Base-by-base conservation (phyloP, 2,797 vertebrate species). In the Sebastes hubbsi region DNA sequence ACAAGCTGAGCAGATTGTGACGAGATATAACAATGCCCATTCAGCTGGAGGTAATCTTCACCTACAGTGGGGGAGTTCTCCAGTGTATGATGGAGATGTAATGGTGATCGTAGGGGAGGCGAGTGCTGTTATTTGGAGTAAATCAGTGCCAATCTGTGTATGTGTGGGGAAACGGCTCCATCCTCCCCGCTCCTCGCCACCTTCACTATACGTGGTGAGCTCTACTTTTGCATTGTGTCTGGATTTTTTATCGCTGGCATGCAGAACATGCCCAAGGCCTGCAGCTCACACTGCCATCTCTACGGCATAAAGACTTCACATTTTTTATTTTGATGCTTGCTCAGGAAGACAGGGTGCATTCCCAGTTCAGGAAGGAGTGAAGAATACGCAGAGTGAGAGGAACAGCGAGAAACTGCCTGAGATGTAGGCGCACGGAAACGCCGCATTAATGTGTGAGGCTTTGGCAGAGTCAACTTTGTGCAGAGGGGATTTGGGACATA, bases 201-300 rank as follows among this genome's bases (percentile, higher is more conserved):
- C 85, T 88, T 80, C 58, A 24, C 87, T 64, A 64, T 49, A 49
- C 81, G 86, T 69, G 68, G 80, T 74, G 73, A 83, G 72, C 80
- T 87, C 81, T 65, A 75, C 85, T 85, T 87, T 85, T 85, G 63
- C 83, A 85, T 88, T 93, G 84, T 90, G 89, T 87, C 82, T 85
- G 63, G 68, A 78, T 87, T 82, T 87, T 34, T 67, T 81, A 91
- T 91, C 84, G 70, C 89, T 84, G 71, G 77, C 81, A 87, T 88
- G 86, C 88, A 92, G 90, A 91, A 94, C 89, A 91, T 86, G 91
- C 91, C 91, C 85, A 84, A 83, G 84, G 91, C 88, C 87, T 87
- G 78, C 84, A 89, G 84, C 86, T 87, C 91, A 78, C 74, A 66
- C 77, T 78, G 88, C 88, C 88, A 88, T 91, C 85, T 89, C 90